Base-by-base conservation (phyloP, 2,888 invertebrate species). In the Eubasilissa splendida region DNA sequence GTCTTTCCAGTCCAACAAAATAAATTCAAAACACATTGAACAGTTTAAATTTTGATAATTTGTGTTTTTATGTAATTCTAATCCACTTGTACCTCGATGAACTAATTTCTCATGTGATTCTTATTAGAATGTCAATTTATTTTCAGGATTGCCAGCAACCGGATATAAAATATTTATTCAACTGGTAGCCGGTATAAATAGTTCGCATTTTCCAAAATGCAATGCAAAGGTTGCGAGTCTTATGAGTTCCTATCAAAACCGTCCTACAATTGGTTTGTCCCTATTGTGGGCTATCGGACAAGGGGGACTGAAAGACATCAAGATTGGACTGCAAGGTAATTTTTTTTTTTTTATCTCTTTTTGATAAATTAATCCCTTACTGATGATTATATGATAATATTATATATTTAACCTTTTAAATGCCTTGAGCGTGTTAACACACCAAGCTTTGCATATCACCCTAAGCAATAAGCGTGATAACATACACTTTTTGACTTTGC, bases 241-340 rank as follows among this genome's bases (percentile, higher is more conserved):
- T 22, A 90, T 93, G 58, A 94, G 93, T 85, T 96, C 95, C 0
- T 96, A 95, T 86, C 95, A 95, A 85, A 96, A 95, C 86, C 90
- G 95, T 75, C 93, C 94, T 81, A 91, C 92, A 1, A 93, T 95
- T 82, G 95, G 95, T 0, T 88, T 94, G 54, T 93, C 95, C 0
- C 89, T 96, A 63, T 88, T 96, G 1, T 96, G 96, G 95, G 93
- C 93, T 0, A 89, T 95, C n/a, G 94, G 94, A 0, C 95, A 95
- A 86, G 93, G 93, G 10, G 95, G 95, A 0, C 88, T 90, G 75
- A 91, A 88, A 83, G 91, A 95, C 86, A 90, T 95, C 71, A 87
- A 89, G 76, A 91, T 93, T 82, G 95, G 95, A 42, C 88, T 95
- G 70, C 93, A 92, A 90, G 93, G 94, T 93, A 88, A 77, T 58